phyloP scores from a whole-genome alignment of 1,140 invertebrate species.

The Vollenhovia emeryi region DNA sequence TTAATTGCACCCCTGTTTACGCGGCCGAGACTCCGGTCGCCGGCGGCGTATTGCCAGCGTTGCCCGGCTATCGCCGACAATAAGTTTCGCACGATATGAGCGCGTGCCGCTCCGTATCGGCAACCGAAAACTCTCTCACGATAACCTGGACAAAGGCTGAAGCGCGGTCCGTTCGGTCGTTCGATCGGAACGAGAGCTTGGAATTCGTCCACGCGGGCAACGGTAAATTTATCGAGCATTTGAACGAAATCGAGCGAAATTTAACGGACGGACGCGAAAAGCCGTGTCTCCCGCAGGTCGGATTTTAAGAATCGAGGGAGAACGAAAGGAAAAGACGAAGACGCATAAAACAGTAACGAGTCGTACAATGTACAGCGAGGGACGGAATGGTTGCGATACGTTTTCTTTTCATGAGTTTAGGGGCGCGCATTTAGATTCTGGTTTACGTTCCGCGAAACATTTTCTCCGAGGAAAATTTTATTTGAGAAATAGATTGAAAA shows the following conservation, averaged over 20 bases:
- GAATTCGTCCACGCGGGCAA: not conserved
- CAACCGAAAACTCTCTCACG: conserved; percentile 22
- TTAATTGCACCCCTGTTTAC: conserved; percentile 74
- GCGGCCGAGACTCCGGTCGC: conserved; percentile 30
- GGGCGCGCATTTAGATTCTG: too few species aligned
- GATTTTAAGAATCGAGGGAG: not conserved
- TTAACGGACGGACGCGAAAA: not conserved
- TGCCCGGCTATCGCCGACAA: conserved; percentile 29
- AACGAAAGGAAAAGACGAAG: not conserved
- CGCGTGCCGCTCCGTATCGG: not conserved
- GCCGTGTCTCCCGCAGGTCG: not conserved
- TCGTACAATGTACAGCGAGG: not conserved
- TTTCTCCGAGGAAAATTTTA: too few species aligned
- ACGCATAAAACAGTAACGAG: not conserved
- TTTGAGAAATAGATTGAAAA: too few species aligned
- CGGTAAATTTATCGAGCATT: not conserved
- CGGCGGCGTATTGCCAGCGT: not conserved
- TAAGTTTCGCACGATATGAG: conserved; percentile 48
- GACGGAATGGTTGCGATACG: too few species aligned
- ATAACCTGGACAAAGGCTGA: conserved; percentile 35
- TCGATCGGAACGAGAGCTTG: not conserved
- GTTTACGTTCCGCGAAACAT: too few species aligned
- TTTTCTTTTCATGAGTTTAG: too few species aligned
- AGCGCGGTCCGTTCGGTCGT: not conserved
- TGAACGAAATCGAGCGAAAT: not conserved